Conservation (phyloP, 2,888 invertebrate species). For the Trachelus tabidus region DNA sequence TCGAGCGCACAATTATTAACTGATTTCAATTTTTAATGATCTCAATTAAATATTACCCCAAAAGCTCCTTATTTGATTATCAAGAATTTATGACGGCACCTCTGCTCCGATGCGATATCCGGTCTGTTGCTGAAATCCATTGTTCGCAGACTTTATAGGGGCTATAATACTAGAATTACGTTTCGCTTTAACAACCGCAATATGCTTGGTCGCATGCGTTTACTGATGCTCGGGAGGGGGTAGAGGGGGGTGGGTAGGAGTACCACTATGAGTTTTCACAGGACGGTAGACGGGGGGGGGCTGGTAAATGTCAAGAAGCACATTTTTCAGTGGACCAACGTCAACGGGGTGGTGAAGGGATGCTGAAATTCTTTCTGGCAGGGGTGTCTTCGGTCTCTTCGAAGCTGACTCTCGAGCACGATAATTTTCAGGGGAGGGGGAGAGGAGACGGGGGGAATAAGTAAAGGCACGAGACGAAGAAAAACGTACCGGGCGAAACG, state of each 20-base stretch:
- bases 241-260: neutral
- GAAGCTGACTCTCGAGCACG: neutral
- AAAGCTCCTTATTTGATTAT: no score
- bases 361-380: neutral
- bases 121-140: no score
- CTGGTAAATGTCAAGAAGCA: neutral
- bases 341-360: neutral
- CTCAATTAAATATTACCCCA: no score
- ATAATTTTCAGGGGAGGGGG: neutral
- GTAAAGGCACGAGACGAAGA: neutral
- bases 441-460: neutral
- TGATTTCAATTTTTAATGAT: no score
- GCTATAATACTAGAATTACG: neutral
- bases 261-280: neutral
- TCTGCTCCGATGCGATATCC: no score
- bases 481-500: neutral
- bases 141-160: neutral
- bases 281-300: neutral
- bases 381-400: neutral
- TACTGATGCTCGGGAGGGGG: no score
- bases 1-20: no score
- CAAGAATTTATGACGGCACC: no score
- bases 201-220: neutral
- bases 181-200: neutral
- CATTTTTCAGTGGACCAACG: slow-evolving; percentile 1